A percentile compares a stretch with the other conserved stretches of the same genome.
phyloP scores from a whole-genome alignment of 2,888 invertebrate species.

The Temnothorax ravouxi region DNA sequence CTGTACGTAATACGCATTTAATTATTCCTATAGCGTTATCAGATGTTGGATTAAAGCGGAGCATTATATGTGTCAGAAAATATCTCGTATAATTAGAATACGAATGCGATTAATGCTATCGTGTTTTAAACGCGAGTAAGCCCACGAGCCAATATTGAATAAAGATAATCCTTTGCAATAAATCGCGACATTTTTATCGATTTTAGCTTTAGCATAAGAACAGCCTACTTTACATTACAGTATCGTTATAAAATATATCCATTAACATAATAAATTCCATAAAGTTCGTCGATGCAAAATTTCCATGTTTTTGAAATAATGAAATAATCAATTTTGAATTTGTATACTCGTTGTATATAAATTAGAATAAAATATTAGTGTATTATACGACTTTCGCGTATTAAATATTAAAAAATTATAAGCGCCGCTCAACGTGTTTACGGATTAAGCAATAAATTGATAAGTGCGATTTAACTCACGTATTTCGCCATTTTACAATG shows the following conservation, averaged over 20 bases:
- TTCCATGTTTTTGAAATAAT: slow-evolving; percentile 35
- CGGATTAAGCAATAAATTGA: neutral
- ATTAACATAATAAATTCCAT: slow-evolving; percentile 41
- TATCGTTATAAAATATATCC: slow-evolving; percentile 36
- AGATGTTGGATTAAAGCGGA: slow-evolving; percentile 49
- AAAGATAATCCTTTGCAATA: slow-evolving; percentile 46
- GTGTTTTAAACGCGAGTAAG: slow-evolving; percentile 48
- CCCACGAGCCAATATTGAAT: slow-evolving; percentile 42
- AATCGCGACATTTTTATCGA: slow-evolving; percentile 49
- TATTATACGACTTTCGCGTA: neutral
- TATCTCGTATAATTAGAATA: slow-evolving; percentile 51
- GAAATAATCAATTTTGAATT: slow-evolving; percentile 16
- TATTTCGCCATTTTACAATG: neutral
- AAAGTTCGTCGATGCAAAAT: slow-evolving; percentile 5
- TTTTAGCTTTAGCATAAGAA: slow-evolving; percentile 36
- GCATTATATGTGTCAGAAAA: slow-evolving; percentile 57
- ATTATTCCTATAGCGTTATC: slow-evolving; percentile 63
- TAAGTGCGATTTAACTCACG: slow-evolving; percentile 37
- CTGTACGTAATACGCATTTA: slow-evolving; percentile 54
- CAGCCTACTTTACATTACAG: slow-evolving; percentile 6
- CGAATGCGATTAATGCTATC: slow-evolving; percentile 48
- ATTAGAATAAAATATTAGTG: slow-evolving; percentile 4
- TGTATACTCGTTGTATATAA: neutral
- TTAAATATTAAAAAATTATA: neutral
- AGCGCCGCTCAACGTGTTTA: neutral